These are phyloP conservation scores for Cyanoramphus novaezelandiae DNA, from an alignment of 2,113 vertebrate species.

Conservation along the genomic window DNA sequence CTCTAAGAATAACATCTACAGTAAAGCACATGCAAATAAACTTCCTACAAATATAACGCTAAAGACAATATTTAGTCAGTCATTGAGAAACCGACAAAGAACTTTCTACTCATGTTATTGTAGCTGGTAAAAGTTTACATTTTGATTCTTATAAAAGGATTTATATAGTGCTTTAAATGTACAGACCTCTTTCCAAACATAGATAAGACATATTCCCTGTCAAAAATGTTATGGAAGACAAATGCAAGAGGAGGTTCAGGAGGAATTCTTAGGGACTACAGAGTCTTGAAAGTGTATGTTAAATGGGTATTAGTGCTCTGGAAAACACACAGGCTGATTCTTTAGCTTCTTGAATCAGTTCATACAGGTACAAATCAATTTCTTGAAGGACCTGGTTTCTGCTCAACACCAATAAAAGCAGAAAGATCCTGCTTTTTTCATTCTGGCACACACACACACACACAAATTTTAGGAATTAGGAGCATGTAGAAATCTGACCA, in stretches of 20 bases:
- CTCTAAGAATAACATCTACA: slow-evolving; percentile 38
- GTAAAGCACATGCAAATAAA: background rate
- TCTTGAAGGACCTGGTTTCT: background rate
- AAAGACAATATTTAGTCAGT: slow-evolving; percentile 32
- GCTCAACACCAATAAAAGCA: background rate
- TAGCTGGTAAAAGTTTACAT: background rate
- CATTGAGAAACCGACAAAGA: background rate
- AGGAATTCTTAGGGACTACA: background rate
- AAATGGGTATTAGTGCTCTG: background rate
- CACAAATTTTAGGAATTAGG: background rate
- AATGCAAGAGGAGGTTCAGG: background rate
- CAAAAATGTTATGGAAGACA: background rate
- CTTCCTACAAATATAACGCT: background rate
- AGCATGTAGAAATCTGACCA: background rate
- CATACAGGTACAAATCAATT: background rate
- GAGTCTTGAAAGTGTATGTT: background rate
- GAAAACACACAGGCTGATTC: background rate
- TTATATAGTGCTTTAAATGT: background rate
- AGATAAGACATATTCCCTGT: background rate
- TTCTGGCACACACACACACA: background rate
- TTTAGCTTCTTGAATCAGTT: background rate
- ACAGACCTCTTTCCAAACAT: background rate
- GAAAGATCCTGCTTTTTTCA: background rate
- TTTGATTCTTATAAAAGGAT: slow-evolving; percentile 4
- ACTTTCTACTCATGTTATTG: slow-evolving; percentile 10